Evolutionary conservation across 2,888 invertebrate species (phyloP).

Genomic region (Stenodera caucasica): DNA sequence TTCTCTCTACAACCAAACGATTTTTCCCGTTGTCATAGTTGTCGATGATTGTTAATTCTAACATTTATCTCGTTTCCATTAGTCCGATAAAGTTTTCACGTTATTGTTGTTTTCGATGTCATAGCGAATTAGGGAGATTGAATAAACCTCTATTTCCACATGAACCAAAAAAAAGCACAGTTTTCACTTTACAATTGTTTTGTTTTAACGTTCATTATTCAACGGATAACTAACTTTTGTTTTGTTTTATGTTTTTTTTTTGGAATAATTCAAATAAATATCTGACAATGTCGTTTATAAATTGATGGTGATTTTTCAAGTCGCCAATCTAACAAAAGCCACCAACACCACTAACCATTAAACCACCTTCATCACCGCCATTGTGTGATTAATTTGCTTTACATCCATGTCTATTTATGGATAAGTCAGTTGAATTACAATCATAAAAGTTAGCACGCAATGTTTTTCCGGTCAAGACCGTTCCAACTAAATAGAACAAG

Average conservation of each 20-base stretch:
- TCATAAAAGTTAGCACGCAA: background rate
- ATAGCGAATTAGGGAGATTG: too few species aligned
- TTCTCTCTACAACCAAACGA: too few species aligned
- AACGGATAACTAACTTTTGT: background rate
- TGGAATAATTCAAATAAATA: background rate
- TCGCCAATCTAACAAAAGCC: slow-evolving; percentile 1
- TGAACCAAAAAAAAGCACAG: too few species aligned
- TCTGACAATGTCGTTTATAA: background rate
- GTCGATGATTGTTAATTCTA: background rate
- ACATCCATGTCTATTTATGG: slow-evolving; percentile 16
- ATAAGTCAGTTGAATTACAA: slow-evolving; percentile 1
- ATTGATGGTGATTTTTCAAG: background rate
- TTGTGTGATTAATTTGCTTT: slow-evolving; percentile 14
- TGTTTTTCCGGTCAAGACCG: background rate
- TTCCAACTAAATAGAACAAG: too few species aligned
- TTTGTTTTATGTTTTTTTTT: background rate
- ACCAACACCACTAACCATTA: too few species aligned
- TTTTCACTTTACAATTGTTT: too few species aligned
- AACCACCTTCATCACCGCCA: background rate
- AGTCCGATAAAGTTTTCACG: too few species aligned
- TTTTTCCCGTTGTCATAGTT: background rate
- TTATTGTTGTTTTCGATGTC: too few species aligned
- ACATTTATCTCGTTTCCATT: too few species aligned
- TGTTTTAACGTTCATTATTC: too few species aligned
- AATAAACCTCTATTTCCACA: too few species aligned